phyloP scores from a whole-genome alignment of 2,888 invertebrate genomes.

The Papilio protenor region DNA sequence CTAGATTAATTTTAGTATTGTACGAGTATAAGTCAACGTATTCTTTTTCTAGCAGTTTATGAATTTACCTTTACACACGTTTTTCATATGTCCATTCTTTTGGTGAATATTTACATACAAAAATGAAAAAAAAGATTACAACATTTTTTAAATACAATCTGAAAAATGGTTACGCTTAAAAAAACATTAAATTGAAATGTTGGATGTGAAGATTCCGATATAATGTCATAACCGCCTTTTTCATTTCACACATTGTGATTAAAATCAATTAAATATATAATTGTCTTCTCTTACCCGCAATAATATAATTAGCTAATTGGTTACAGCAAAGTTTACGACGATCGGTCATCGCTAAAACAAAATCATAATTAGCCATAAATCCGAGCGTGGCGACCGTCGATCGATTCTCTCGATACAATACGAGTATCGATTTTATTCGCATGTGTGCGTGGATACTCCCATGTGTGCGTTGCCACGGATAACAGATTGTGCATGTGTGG shows the following conservation, averaged over 20 bases:
- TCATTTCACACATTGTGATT: conserved; percentile 13
- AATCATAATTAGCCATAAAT: conserved; percentile 80
- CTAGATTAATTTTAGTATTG: too few relatives aligned
- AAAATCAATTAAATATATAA: conserved; percentile 21
- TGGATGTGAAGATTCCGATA: neutral
- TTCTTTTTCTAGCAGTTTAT: too few relatives aligned
- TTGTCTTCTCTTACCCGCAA: conserved; percentile 43
- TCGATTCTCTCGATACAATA: conserved; percentile 63
- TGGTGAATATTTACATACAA: too few relatives aligned
- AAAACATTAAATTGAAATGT: neutral
- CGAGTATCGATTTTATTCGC: conserved; percentile 59
- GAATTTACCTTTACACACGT: too few relatives aligned
- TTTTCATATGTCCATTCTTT: too few relatives aligned
- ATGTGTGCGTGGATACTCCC: conserved; percentile 45
- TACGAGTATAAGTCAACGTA: too few relatives aligned
- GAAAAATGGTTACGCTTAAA: neutral
- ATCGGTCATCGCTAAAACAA: conserved; percentile 65
- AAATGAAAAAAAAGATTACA: too few relatives aligned
- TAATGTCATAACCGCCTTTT: conserved; percentile 16
- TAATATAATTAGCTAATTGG: conserved; percentile 76
- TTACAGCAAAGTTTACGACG: conserved; percentile 76
- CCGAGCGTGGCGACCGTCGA: conserved; percentile 68
- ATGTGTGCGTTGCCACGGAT: conserved; percentile 15
- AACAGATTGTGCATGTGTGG: conserved; percentile 36
- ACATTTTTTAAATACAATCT: neutral